A percentile compares a stretch with the other conserved stretches of the same genome.
Conservation (phyloP, 1,140 invertebrate genomes). For the Cylas formicarius region DNA sequence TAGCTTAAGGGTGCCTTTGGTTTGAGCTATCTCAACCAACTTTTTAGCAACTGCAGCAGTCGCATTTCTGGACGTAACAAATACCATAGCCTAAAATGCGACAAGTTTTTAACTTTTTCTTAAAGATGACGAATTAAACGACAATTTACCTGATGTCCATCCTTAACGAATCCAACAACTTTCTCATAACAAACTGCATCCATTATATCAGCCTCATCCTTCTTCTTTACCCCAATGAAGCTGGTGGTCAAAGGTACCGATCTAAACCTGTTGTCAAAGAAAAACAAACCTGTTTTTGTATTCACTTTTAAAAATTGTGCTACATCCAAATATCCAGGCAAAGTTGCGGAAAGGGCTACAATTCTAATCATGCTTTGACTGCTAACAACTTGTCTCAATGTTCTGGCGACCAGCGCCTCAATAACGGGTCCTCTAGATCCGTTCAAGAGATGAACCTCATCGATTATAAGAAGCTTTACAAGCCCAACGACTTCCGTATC, state of each 20-base stretch:
- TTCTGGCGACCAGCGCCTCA: slow-evolving; percentile 93
- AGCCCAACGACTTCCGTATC: slow-evolving; percentile 86
- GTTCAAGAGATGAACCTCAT: slow-evolving; percentile 97
- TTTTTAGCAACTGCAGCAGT: slow-evolving; percentile 74
- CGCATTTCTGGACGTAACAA: slow-evolving; percentile 96
- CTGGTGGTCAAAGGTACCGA: slow-evolving; percentile 84
- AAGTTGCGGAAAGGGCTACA: slow-evolving; percentile 93
- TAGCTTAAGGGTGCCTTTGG: slow-evolving; percentile 61
- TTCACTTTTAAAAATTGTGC: slow-evolving; percentile 92
- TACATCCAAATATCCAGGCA: slow-evolving; percentile 98
- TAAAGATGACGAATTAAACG: background rate
- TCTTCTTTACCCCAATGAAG: slow-evolving; percentile 87
- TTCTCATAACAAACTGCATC: slow-evolving; percentile 93
- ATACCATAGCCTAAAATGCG: slow-evolving; percentile 77
- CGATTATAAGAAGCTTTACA: slow-evolving; percentile 93
- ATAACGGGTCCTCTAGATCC: slow-evolving; percentile 96
- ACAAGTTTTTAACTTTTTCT: background rate
- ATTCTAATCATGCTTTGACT: slow-evolving; percentile 96
- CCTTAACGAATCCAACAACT: slow-evolving; percentile 75
- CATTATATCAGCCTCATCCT: slow-evolving; percentile 64
- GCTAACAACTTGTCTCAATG: slow-evolving; percentile 88
- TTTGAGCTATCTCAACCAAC: slow-evolving; percentile 41
- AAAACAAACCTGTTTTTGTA: slow-evolving; percentile 88
- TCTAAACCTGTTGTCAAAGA: slow-evolving; percentile 91
- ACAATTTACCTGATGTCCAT: slow-evolving; percentile 69